These are phyloP conservation scores for Oedothorax gibbosus DNA, from an alignment of 1,140 invertebrate species.

Conservation along the genomic window DNA sequence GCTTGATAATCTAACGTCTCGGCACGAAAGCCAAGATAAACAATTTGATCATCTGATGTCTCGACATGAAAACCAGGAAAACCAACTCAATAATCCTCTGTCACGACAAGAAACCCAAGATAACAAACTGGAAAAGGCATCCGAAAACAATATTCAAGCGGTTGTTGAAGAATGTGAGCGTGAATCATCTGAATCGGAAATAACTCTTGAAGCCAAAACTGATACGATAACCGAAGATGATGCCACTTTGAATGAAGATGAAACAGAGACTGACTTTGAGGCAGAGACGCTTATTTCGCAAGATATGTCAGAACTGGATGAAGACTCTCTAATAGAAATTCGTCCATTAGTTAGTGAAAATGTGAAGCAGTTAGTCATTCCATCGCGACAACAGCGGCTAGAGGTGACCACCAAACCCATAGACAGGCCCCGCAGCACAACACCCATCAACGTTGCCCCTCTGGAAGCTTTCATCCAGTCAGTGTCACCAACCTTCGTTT, in stretches of 20 bases:
- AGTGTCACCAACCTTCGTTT: conserved; percentile 62
- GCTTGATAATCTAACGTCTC: conserved; percentile 9
- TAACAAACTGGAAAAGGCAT: neutral
- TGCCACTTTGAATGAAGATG: neutral
- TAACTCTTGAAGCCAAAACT: conserved; percentile 34
- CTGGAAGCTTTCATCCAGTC: conserved; percentile 78
- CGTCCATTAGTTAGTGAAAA: conserved; percentile 14
- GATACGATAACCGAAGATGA: neutral
- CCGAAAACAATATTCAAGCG: conserved; percentile 13
- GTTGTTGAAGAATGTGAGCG: conserved; percentile 25
- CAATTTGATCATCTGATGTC: conserved; percentile 15
- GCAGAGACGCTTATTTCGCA: conserved; percentile 62
- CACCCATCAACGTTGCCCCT: conserved; percentile 81
- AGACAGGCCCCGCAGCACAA: conserved; percentile 86
- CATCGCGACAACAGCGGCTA: conserved; percentile 81
- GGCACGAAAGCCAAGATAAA: conserved; percentile 39
- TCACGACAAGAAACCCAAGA: neutral
- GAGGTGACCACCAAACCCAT: conserved; percentile 84
- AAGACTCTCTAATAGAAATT: conserved; percentile 56
- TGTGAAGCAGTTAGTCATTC: conserved; percentile 68
- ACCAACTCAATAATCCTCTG: no score
- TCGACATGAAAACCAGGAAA: conserved; percentile 21
- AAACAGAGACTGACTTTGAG: conserved; percentile 62
- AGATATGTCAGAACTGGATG: conserved; percentile 63
- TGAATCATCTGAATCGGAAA: conserved; percentile 59